Evolutionary conservation across 1,140 invertebrate genomes (phyloP).

Genomic region (Drosophila ananassae): DNA sequence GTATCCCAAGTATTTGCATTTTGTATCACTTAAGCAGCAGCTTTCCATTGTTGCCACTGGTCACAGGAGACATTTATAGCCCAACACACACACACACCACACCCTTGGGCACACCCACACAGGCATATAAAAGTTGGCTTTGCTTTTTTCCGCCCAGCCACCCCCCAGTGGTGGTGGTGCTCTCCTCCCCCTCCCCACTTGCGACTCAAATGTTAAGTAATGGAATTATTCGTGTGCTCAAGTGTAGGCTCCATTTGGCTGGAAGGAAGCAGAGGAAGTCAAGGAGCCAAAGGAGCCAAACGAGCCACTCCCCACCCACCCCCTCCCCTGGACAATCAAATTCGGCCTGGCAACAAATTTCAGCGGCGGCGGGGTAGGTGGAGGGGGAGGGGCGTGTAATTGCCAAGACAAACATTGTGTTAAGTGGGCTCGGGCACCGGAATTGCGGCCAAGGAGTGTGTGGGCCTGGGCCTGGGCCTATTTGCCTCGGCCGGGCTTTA

Average conservation of each 20-base stretch:
- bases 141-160: conserved; percentile 14
- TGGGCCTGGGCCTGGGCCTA: conserved; percentile 7
- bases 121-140: conserved; percentile 42
- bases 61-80: conserved; percentile 77
- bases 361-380: conserved; percentile 3
- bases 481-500: conserved; percentile 27
- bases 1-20: conserved; percentile 78
- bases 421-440: conserved; percentile 47
- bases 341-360: conserved; percentile 61
- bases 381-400: conserved; percentile 42
- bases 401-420: conserved; percentile 61
- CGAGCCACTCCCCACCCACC: background rate
- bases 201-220: conserved; percentile 77
- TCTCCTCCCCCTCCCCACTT: too few species aligned
- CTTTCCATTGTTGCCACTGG: conserved; percentile 61
- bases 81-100: conserved; percentile 36
- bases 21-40: conserved; percentile 80
- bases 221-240: conserved; percentile 67
- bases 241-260: conserved; percentile 29
- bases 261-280: background rate
- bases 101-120: background rate
- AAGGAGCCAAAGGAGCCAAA: background rate
- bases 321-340: conserved; percentile 59
- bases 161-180: too few species aligned
- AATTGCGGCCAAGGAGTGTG: conserved; percentile 7